A percentile compares a stretch with the other conserved stretches of the same genome.
Conservation (phyloP, 2,797 vertebrate species). For the Chlorospingus flavigularis region DNA sequence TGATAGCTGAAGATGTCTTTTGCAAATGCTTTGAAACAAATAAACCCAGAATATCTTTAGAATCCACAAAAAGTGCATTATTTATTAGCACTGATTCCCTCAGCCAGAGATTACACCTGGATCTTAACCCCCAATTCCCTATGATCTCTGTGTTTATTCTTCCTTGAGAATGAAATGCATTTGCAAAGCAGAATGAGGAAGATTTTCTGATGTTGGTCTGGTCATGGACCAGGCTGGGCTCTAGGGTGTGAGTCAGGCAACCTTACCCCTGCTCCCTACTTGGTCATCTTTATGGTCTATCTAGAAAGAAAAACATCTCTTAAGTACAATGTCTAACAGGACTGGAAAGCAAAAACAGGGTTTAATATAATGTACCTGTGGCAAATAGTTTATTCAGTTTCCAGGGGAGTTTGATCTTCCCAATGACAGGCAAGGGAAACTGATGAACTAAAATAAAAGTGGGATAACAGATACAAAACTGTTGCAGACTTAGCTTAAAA, state of each 20-base stretch:
- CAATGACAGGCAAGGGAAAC: not conserved
- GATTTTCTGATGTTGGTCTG: not conserved
- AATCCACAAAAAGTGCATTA: not conserved
- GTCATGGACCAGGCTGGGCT: not conserved
- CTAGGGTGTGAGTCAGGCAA: not conserved
- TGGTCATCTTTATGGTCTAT: not conserved
- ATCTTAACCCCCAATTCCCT: not conserved
- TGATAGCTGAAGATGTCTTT: not conserved
- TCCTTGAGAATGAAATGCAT: not conserved
- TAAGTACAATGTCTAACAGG: fast-evolving
- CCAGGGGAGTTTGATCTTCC: not conserved
- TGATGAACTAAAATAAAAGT: not conserved
- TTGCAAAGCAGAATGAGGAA: not conserved
- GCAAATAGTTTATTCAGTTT: not conserved
- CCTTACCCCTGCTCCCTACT: not conserved
- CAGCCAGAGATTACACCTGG: not conserved
- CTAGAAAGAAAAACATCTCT: not conserved
- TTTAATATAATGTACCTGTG: not conserved
- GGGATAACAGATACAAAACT: not conserved
- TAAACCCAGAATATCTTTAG: not conserved
- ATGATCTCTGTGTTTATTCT: not conserved
- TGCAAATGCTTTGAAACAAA: not conserved
- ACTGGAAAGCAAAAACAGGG: not conserved
- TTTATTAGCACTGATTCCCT: not conserved
- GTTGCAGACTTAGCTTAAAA: not conserved